Evolutionary conservation across 2,113 vertebrate species (phyloP).

Genomic region (Tautogolabrus adspersus): DNA sequence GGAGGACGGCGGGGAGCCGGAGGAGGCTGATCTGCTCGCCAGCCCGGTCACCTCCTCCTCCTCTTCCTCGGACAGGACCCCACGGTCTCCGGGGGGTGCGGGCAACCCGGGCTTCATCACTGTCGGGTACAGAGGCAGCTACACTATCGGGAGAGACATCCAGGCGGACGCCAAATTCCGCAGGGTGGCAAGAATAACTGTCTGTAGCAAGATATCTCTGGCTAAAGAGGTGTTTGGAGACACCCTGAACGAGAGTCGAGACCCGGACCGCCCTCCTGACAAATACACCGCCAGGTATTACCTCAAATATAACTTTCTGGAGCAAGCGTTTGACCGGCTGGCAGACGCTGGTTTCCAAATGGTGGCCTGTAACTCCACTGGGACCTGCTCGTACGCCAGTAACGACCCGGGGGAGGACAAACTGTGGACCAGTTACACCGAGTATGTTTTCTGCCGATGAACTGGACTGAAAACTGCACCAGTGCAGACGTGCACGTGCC

Average conservation of each 20-base stretch:
- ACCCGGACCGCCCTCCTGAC: slow-evolving; percentile 95
- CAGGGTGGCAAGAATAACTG: slow-evolving; percentile 94
- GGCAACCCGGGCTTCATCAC: slow-evolving; percentile 91
- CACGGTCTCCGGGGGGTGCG: slow-evolving; percentile 83
- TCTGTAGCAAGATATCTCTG: slow-evolving; percentile 95
- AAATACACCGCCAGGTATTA: slow-evolving; percentile 98
- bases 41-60: slow-evolving; percentile 79
- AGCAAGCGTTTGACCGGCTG: slow-evolving; percentile 97
- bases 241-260: slow-evolving; percentile 96
- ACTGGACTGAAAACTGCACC: neutral
- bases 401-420: slow-evolving; percentile 95
- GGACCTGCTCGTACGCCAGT: slow-evolving; percentile 93
- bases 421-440: slow-evolving; percentile 99
- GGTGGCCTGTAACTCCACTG: slow-evolving; percentile 97
- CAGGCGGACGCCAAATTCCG: slow-evolving; percentile 96
- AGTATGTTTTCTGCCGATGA: slow-evolving; percentile 93
- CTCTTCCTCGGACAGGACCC: slow-evolving; percentile 76
- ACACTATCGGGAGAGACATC: slow-evolving; percentile 95
- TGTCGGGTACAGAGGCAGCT: slow-evolving; percentile 94
- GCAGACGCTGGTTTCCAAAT: slow-evolving; percentile 95
- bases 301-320: slow-evolving; percentile 98
- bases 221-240: slow-evolving; percentile 98
- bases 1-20: slow-evolving; percentile 84
- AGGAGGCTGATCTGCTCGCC: slow-evolving; percentile 71
- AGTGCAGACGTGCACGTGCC: neutral